Conservation (phyloP, 2,113 vertebrate species). For the Cisticola juncidis region DNA sequence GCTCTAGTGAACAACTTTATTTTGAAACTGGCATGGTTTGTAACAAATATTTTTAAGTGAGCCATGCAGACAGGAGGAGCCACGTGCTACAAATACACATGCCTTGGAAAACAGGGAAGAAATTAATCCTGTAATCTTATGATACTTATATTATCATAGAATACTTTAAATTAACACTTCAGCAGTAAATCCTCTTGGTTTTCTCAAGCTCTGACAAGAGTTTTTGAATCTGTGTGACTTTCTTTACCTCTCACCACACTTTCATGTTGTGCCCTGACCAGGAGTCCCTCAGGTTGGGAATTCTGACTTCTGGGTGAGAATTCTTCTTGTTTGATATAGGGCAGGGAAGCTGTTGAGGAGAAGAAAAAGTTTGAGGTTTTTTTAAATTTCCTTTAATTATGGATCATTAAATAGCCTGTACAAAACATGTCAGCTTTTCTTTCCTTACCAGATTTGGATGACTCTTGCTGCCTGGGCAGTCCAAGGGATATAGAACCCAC, state of each 20-base stretch:
- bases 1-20: background rate
- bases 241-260: constrained; percentile 86
- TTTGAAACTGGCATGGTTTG: background rate
- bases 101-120: background rate
- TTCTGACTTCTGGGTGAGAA: constrained; percentile 85
- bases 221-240: background rate
- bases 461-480: constrained; percentile 91
- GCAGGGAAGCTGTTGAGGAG: constrained; percentile 64
- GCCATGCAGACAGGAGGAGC: background rate
- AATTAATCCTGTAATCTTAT: background rate
- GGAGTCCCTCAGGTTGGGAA: constrained; percentile 83
- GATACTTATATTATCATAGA: background rate
- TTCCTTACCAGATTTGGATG: constrained; percentile 86
- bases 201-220: background rate
- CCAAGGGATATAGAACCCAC: constrained; percentile 96
- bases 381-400: background rate
- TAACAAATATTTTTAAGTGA: background rate
- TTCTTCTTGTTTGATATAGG: constrained; percentile 90
- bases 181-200: background rate
- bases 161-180: background rate
- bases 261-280: constrained; percentile 87
- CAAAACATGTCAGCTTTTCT: background rate
- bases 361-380: background rate
- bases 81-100: background rate
- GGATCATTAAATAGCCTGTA: background rate